Evolutionary conservation across 2,113 vertebrate species (phyloP), one percentile per base, ranked within the genome.

Genomic region (Coturnix japonica): DNA sequence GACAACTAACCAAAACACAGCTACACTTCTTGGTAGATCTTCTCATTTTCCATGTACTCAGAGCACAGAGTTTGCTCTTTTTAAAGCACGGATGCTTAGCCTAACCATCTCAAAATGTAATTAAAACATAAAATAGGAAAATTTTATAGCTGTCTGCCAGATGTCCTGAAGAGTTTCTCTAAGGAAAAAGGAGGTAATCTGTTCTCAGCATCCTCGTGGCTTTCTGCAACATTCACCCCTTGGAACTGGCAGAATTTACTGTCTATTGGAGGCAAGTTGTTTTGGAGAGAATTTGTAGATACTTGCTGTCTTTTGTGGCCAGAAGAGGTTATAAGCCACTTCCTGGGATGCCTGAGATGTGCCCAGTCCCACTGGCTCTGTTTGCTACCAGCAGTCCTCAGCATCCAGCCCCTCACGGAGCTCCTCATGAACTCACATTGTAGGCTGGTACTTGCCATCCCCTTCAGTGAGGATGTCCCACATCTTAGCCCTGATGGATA

Each of bases 141-240:
- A 93, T 44, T 83, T 96, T 94, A 91, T 95, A 96, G 82, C 94
- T 97, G 95, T 88, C 86, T 69, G 87, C 95, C 97, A 97, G 93
- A 97, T 97, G 97, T 95, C 79, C 74, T 85, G 19, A 95, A 95
- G 46, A 95, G 87, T 92, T 96, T 93, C 91, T 95, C 73, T 80
- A 86, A 94, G 81, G 39, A 81, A 70, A 81, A 89, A 74, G 89
- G 59, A 69, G 63, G 30, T 89, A 72, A 77, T 85, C 71, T 80
- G 25, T 74, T 89, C 89, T 59, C 11, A 4, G 65, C 11, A 11
- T 76, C 63, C 56, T 89, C 15, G 22, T 1, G 5, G 33, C 43
- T 80, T 87, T 87, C 60, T 64, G 46, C 51, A 74, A n/a, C 31
- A 13, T 64, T 89, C 78, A 80, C 20, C 0, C 2, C 80, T 85